Base-by-base conservation (phyloP, 2,888 invertebrate species). In the Cenopis cana region DNA sequence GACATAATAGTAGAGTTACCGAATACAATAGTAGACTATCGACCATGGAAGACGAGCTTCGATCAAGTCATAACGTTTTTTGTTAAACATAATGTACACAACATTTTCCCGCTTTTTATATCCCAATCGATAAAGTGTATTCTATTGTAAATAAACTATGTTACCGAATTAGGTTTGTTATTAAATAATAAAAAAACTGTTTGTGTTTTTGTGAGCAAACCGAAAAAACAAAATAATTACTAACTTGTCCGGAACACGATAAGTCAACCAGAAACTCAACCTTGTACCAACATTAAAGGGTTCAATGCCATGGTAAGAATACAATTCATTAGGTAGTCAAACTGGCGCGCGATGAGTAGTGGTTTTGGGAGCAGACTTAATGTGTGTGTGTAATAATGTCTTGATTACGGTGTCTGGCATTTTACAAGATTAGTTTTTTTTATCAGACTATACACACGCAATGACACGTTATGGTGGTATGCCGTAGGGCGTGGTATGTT, bases 241-340 rank as follows among this genome's bases (percentile, higher is more conserved):
- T 3, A n/a, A 20, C 33, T 17, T 36, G 70, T 54, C 67, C 60
- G 66, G 60, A 38, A 61, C 54, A 38, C 18, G 49, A 8, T 41
- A 59, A 67, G 46, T 71, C 71, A 66, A 71, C 38, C 71, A 67
- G 71, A 71, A 61, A 69, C 29, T 52, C 29, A 38, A 36, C 66
- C 67, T 56, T 61, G 67, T 57, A 74, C 77, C 78, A 52, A 52
- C 78, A 75, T 74, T 73, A 73, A 74, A 61, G 69, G 75, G 78
- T 79, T 81, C 80, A 83, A 81, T 80, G 79, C 76, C 76, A 74
- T 69, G 59, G 55, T 56, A 61, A 74, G 76, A 73, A 74, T 68
- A 74, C 69, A 70, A 74, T 74, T 74, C 72, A 67, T 71, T 36
- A 67, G 61, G 69, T 65, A 60, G 65, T 46, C 59, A 49, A 64